Evolutionary conservation across 35 echinoderm and acorn worm genomes (phyloP).

Genomic region (Eucidaris tribuloides): DNA sequence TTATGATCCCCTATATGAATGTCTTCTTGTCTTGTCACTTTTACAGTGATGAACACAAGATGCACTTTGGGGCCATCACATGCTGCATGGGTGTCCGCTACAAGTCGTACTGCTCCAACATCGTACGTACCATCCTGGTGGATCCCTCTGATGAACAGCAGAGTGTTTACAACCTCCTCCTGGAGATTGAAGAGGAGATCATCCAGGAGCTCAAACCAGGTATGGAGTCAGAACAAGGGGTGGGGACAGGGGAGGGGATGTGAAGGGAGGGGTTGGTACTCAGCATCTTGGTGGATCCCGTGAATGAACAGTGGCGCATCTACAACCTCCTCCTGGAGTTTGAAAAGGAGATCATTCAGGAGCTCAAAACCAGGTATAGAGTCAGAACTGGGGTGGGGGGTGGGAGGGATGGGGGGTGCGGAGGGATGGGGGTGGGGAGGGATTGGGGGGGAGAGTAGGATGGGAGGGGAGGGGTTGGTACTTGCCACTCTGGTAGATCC

Average conservation of each 20-base stretch:
- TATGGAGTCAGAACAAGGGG: too few species aligned
- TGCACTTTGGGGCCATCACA: slow-evolving; percentile 95
- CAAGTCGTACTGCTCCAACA: slow-evolving; percentile 98
- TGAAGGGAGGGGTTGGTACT: too few species aligned
- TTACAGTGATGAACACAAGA: slow-evolving; percentile 91
- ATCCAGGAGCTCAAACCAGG: slow-evolving; percentile 56
- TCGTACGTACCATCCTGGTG: slow-evolving; percentile 92
- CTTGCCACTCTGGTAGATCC: slow-evolving; percentile 91
- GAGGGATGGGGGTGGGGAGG: too few species aligned
- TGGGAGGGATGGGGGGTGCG: too few species aligned
- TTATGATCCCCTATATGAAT: neutral
- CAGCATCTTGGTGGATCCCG: slow-evolving; percentile 90
- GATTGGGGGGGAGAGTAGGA: too few species aligned
- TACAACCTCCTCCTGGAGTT: slow-evolving; percentile 82
- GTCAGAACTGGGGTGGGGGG: too few species aligned
- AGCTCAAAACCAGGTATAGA: slow-evolving; percentile 62
- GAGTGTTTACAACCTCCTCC: slow-evolving; percentile 76
- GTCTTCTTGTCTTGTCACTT: neutral
- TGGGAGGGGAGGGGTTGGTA: too few species aligned
- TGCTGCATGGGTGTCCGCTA: slow-evolving; percentile 92
- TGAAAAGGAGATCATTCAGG: slow-evolving; percentile 71
- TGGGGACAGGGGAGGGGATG: too few species aligned
- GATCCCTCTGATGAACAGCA: slow-evolving; percentile 93
- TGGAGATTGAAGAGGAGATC: slow-evolving; percentile 74
- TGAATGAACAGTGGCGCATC: slow-evolving; percentile 77